Base-by-base conservation (phyloP, 64 coral and sea anemone genomes). In the Montipora efflorescens region DNA sequence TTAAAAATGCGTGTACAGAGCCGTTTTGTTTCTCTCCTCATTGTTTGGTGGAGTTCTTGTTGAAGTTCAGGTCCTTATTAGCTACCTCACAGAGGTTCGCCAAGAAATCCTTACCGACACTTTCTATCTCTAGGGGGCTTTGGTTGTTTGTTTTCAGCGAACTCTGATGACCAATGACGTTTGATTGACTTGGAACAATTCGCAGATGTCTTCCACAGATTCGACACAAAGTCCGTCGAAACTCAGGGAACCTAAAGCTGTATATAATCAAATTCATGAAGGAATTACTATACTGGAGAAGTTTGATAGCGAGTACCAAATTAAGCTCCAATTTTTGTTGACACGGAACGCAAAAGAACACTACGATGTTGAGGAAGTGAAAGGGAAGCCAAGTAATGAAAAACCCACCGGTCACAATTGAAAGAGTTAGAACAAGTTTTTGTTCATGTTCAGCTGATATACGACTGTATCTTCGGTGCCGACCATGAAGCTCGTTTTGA, bases 381-480 rank as follows among this genome's bases (percentile, higher is more conserved):
- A 98, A 95, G 9, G 96, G 96, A 12, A 98, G 44, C 96, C 96
- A 98, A 15, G 96, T 98, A 18, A 98, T 19, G 47, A 98, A 89
- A 20, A 98, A 98, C 14, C 91, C 81, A 16, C 85, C 77, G 7
- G 96, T 98, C 45, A 98, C 88, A 57, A 98, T 98, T 0, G 75
- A 47, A 0, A 98, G 59, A 5, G 96, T 98, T 19, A 95, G 89
- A 6, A 93, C 79, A 4, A 98, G 90, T 90, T 92, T 98, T 43
- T 71, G 81, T 74, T 98, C 96, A 47, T 80, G 88, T 78, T 87
- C 78, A 23, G 20, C 46, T 4, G 85, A 85, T 12, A 25, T 11
- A 47, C 74, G 9, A 13, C 58, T 77, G 52, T 47, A 55, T 18
- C 92, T 68, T 9, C 80, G 51, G 16, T 91, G 46, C 1, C 62